These are phyloP conservation scores for Neelides sp. DNA, from an alignment of 1,140 invertebrate species.

Conservation along the genomic window DNA sequence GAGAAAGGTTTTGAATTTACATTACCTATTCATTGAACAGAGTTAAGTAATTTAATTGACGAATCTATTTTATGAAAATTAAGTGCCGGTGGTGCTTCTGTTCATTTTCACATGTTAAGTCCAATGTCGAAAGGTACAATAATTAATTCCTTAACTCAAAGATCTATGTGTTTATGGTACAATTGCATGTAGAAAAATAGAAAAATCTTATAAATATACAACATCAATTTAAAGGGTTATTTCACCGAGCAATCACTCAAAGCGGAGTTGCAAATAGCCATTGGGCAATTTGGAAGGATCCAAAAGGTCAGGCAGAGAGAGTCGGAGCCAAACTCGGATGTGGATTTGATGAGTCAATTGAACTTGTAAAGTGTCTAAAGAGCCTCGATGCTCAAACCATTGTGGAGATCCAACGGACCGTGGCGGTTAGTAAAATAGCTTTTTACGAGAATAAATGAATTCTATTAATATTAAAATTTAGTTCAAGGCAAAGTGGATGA, in stretches of 20 bases:
- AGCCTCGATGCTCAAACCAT: constrained; percentile 5
- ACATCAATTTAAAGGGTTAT: constrained; percentile 4
- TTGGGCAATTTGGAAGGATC: constrained; percentile 7
- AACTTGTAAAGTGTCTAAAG: constrained; percentile 11
- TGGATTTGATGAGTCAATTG: background rate
- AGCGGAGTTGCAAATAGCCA: constrained; percentile 9
- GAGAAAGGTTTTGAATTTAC: background rate
- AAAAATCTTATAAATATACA: background rate
- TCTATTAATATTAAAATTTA: too few relatives aligned
- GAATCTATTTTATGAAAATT: background rate
- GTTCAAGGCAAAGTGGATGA: background rate
- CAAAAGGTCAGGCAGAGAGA: constrained; percentile 12
- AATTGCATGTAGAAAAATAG: background rate
- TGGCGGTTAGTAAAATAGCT: too few relatives aligned
- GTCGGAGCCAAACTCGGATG: constrained; percentile 7
- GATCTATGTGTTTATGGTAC: too few relatives aligned
- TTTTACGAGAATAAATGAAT: too few relatives aligned
- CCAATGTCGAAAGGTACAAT: constrained; percentile 4
- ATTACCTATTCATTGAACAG: background rate
- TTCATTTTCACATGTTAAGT: constrained; percentile 14
- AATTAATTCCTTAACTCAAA: background rate
- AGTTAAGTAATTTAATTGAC: too few relatives aligned
- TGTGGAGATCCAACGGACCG: background rate
- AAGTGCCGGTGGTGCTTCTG: constrained; percentile 14
- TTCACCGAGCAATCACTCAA: constrained; percentile 10